Evolutionary conservation across 2,113 vertebrate genomes (phyloP).

Genomic region (Python bivittatus): DNA sequence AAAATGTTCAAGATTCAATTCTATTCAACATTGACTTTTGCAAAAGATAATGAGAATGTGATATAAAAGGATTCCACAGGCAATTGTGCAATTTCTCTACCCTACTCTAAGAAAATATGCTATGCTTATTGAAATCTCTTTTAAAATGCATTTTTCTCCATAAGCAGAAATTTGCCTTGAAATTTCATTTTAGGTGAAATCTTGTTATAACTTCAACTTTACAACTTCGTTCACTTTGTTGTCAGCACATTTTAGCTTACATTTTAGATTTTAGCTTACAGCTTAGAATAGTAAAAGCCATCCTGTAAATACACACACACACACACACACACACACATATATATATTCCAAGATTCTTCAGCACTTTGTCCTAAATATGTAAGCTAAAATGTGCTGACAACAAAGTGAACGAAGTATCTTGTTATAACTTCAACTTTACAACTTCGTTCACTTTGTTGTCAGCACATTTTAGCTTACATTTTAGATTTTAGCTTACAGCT

Average conservation of each 20-base stretch:
- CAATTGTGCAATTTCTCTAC: not conserved
- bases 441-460: too few relatives aligned
- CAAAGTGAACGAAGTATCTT: too few relatives aligned
- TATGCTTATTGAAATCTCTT: not conserved
- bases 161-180: not conserved
- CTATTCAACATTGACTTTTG: not conserved
- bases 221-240: too few relatives aligned
- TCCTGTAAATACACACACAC: not conserved
- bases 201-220: not conserved
- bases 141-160: not conserved
- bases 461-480: not conserved
- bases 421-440: too few relatives aligned
- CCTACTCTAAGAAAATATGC: not conserved
- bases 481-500: not conserved
- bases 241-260: not conserved
- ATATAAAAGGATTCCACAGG: not conserved
- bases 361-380: too few relatives aligned
- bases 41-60: not conserved
- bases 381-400: too few relatives aligned
- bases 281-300: not conserved
- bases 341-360: not conserved
- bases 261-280: not conserved
- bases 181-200: not conserved
- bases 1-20: too few relatives aligned
- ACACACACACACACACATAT: too few relatives aligned